phyloP scores from a whole-genome alignment of 2,888 invertebrate species.

The Eristalinus sepulchralis region DNA sequence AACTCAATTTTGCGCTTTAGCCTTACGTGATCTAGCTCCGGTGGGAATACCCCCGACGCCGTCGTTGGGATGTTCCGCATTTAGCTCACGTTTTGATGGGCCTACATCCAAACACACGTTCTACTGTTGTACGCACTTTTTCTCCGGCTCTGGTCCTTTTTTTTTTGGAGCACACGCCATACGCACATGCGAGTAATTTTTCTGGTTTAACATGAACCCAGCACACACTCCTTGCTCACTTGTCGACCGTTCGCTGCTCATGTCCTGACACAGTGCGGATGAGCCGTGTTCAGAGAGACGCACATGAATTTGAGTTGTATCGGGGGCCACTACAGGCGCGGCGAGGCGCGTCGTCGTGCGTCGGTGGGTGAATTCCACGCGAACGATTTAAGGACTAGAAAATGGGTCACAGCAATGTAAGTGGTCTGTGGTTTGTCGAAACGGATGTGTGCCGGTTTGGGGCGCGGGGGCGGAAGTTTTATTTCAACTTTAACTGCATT shows the following conservation, averaged over 20 bases:
- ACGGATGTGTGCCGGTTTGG: not conserved
- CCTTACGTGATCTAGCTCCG: slow-evolving; percentile 46
- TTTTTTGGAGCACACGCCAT: not conserved
- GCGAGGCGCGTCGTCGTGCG: not conserved
- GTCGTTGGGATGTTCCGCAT: slow-evolving; percentile 15
- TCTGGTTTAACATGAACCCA: slow-evolving; percentile 37
- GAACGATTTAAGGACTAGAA: slow-evolving; percentile 35
- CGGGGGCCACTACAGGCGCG: too few relatives aligned
- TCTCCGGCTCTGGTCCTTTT: not conserved
- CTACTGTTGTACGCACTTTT: slow-evolving; percentile 16
- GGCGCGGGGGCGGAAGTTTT: not conserved
- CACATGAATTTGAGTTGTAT: not conserved
- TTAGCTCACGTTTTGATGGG: slow-evolving; percentile 44
- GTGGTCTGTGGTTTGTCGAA: slow-evolving; percentile 34
- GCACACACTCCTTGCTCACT: not conserved
- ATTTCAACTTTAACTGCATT: slow-evolving; percentile 27
- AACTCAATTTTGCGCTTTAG: slow-evolving; percentile 56
- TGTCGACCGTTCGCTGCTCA: not conserved
- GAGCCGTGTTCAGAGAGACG: not conserved
- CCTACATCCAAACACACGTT: slow-evolving; percentile 10
- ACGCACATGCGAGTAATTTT: slow-evolving; percentile 46
- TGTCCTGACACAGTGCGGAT: not conserved
- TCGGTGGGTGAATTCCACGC: slow-evolving; percentile 3
- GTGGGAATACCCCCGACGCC: slow-evolving; percentile 19
- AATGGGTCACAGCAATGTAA: slow-evolving; percentile 54